Percentiles rank a stretch among this genome's conserved stretches.
phyloP scores from a whole-genome alignment of 1,140 invertebrate species.

The Platorchestia sp. region DNA sequence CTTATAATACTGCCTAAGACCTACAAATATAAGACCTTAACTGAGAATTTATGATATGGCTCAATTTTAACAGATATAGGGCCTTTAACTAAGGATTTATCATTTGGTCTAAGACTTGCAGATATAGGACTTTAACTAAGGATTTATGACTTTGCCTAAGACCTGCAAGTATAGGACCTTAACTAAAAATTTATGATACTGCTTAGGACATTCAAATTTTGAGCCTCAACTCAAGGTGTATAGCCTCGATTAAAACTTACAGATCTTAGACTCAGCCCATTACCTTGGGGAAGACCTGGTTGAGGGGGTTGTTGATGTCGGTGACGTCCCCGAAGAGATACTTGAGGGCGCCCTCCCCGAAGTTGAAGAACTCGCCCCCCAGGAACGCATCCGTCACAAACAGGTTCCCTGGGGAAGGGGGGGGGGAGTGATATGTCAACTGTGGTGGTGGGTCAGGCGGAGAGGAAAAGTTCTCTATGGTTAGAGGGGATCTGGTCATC shows the following conservation, averaged over 20 bases:
- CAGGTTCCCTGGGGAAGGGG: constrained; percentile 69
- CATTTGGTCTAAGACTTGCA: background rate
- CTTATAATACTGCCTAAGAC: background rate
- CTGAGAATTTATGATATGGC: too few species aligned
- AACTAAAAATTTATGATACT: too few species aligned
- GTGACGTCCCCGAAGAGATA: constrained; percentile 57
- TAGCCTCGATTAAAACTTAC: too few species aligned
- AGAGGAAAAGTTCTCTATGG: too few species aligned
- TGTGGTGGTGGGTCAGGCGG: background rate
- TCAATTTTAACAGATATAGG: too few species aligned
- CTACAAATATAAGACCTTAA: too few species aligned
- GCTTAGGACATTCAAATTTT: too few species aligned
- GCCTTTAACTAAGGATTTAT: background rate
- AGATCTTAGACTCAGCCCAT: background rate
- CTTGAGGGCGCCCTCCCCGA: constrained; percentile 70
- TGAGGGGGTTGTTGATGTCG: constrained; percentile 42
- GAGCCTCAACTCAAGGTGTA: too few species aligned
- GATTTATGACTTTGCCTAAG: background rate
- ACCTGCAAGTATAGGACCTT: background rate
- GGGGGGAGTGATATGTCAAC: background rate
- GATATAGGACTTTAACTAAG: background rate
- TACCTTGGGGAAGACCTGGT: constrained; percentile 60
- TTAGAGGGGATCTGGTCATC: too few species aligned
- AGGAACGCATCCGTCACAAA: constrained; percentile 72
- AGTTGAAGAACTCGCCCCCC: constrained; percentile 70